Conservation (phyloP, 2,888 invertebrate species). For the Morpho deidamia region DNA sequence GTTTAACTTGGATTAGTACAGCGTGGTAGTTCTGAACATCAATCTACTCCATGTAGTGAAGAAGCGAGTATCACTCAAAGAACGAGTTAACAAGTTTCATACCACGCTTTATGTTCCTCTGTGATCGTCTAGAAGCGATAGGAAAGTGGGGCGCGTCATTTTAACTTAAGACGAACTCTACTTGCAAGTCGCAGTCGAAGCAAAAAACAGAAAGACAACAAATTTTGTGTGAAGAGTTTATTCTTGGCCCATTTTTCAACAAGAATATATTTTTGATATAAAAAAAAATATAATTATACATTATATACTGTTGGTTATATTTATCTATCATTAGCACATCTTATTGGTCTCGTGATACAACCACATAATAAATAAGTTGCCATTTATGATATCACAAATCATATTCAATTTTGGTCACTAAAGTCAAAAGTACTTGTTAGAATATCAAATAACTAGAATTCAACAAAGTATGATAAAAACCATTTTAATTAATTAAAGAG, state of each 20-base stretch:
- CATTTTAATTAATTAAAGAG: background rate
- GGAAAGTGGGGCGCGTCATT: no score
- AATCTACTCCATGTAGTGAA: no score
- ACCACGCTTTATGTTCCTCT: no score
- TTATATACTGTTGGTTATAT: constrained; percentile 25
- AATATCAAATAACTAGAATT: no score
- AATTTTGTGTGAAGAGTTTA: constrained; percentile 70
- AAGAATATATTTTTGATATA: constrained; percentile 48
- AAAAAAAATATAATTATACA: constrained; percentile 38
- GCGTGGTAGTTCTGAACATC: no score
- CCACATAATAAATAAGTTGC: background rate
- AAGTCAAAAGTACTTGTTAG: background rate
- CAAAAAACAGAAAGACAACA: constrained; percentile 20
- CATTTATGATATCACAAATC: background rate
- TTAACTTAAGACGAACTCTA: no score
- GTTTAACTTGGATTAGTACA: no score
- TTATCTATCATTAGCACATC: constrained; percentile 15
- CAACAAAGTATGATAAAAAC: no score
- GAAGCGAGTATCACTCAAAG: no score
- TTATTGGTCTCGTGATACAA: constrained; percentile 10
- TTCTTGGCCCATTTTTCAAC: constrained; percentile 62
- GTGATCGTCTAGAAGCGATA: no score
- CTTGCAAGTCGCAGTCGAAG: no score
- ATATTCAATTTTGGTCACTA: background rate
- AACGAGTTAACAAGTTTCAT: no score